Evolutionary conservation across 2,797 vertebrate species (phyloP), one percentile per base, ranked within the genome.

Genomic region (Enteromius treurensis): DNA sequence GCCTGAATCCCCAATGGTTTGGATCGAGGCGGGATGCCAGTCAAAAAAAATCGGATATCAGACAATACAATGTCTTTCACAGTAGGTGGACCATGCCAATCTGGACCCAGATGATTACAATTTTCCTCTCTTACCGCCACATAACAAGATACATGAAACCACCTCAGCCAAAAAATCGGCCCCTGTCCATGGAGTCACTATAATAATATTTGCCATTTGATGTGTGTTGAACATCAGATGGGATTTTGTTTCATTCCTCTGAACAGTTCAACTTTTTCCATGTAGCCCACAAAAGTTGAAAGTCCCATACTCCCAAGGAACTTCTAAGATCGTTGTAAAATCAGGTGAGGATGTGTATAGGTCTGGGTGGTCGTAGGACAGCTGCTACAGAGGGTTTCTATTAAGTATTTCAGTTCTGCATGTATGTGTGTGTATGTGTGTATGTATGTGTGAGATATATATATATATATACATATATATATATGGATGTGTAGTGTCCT

Each of bases 151-250:
- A 92, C 92, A 92, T 89, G 89, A 92, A 91, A 85, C 88, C 73
- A 83, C 83, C 82, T 80, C 80, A 64, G 85, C 73, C 77, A 62
- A 79, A 82, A 90, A 92, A 90, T 90, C 86, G 88, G 89, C 90
- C 88, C 79, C 91, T 89, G 89, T 91, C 85, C 91, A 86, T 84
- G 29, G 77, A 86, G 85, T 76, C 75, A 62, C 78, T 85, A 68
- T 89, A 93, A 93, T 93, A 93, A 92, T 93, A 92, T 93, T 93
- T 94, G 91, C 92, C 92, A 91, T 93, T 88, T 93, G 92, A 94
- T 90, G 91, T 92, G 90, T 86, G 89, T 87, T 90, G 79, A 83
- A 90, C 90, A 92, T 91, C 89, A 87, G 88, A 82, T 87, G 86
- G 90, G 91, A 89, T 92, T 88, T 86, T 81, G 89, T 94, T 92